These are phyloP conservation scores for Gallinago solitaria DNA, from an alignment of 2,797 vertebrate species.

Conservation along the genomic window DNA sequence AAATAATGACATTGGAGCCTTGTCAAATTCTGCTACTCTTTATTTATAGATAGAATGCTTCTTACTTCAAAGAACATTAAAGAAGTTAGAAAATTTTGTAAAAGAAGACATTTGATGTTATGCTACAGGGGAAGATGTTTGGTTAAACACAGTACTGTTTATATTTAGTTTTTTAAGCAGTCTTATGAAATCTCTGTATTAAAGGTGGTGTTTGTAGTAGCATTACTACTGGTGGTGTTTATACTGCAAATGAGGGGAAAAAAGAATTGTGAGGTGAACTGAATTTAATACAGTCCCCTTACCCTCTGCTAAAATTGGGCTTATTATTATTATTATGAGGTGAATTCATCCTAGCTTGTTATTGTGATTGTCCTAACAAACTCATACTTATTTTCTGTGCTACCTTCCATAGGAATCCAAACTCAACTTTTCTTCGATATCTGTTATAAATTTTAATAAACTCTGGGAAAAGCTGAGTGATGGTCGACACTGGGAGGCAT, in stretches of 20 bases:
- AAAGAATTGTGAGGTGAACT: not conserved
- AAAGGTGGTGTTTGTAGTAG: not conserved
- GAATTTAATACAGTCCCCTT: not conserved
- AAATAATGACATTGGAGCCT: not conserved
- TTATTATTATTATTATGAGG: not conserved
- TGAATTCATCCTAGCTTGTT: not conserved
- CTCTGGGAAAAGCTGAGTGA: not conserved
- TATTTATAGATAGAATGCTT: not conserved
- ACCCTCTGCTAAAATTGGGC: not conserved
- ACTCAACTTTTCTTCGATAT: not conserved
- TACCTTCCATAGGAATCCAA: not conserved
- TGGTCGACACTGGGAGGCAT: not conserved
- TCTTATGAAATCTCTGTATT: not conserved
- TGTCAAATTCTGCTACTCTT: not conserved
- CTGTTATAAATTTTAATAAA: not conserved
- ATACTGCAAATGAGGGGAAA: not conserved
- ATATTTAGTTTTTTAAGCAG: not conserved
- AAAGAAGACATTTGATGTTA: not conserved
- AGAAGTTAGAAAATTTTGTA: not conserved
- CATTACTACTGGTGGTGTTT: not conserved
- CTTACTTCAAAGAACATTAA: not conserved
- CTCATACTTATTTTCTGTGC: not conserved
- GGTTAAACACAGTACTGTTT: not conserved
- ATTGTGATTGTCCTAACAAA: not conserved
- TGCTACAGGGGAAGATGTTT: not conserved